A percentile compares a stretch with the other conserved stretches of the same genome.
These are phyloP conservation scores for Hyles lineata DNA, from an alignment of 2,888 invertebrate species.

Conservation along the genomic window DNA sequence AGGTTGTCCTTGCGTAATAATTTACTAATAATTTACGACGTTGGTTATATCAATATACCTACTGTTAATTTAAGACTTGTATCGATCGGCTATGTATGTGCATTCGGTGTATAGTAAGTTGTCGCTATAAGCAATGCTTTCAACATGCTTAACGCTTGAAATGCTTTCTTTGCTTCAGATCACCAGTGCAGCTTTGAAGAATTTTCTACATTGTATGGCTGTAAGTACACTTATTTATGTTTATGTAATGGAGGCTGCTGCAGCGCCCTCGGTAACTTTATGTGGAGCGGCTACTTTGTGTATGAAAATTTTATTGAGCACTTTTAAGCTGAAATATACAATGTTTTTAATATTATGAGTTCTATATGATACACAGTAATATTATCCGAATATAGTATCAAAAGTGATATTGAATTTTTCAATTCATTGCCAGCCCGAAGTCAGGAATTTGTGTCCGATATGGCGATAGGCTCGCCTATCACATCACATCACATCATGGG, in stretches of 20 bases:
- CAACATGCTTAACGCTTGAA: conserved; percentile 40
- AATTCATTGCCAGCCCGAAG: no score
- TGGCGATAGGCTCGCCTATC: no score
- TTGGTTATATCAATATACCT: no score
- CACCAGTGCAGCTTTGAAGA: conserved; percentile 41
- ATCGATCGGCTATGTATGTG: conserved; percentile 1
- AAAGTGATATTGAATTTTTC: no score
- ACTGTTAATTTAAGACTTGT: background rate
- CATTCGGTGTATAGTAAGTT: background rate
- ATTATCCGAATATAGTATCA: no score
- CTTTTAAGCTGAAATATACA: no score
- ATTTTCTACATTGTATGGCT: conserved; percentile 53
- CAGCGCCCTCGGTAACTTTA: background rate
- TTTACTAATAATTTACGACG: no score
- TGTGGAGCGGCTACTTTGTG: background rate
- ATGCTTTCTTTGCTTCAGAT: conserved; percentile 54
- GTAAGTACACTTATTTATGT: conserved; percentile 45
- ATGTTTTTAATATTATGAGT: no score
- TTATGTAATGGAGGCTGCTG: background rate
- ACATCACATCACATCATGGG: no score
- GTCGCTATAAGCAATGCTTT: conserved; percentile 41
- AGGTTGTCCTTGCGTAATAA: no score
- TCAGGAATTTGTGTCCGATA: no score
- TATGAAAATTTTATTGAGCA: background rate
- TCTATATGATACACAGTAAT: no score